Base-by-base conservation (phyloP, 1,140 invertebrate species). In the Megalonaias nervosa region DNA sequence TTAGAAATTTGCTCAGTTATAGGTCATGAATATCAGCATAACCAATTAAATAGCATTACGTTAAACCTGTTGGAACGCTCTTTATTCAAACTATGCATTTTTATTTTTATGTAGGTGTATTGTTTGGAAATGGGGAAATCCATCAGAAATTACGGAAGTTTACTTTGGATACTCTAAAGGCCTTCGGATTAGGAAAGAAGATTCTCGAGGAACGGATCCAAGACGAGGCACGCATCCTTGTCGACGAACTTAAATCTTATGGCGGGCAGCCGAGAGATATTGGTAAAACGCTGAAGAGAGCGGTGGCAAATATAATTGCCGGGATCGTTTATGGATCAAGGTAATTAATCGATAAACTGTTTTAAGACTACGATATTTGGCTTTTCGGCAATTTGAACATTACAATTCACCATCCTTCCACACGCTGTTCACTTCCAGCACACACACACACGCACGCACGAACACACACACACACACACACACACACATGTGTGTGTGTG, bases 91-190 rank as follows among this genome's bases (percentile, higher is more conserved):
- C n/a, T 13, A 9, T 58, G 23, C n/a, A n/a, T 61, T 5, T 59
- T 38, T 67, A 11, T 56, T 65, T n/a, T 16, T 26, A 59, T 60
- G 12, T 38, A 77, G 75, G 75, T 11, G 56, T 77, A 17, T 14
- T 77, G 1, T 66, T 66, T 31, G 19, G 56, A 23, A 77, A 77
- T 62, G 84, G 96, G 0, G 84, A 92, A 15, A 83, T 94, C 6
- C 97, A 96, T 96, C 92, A 91, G 65, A 94, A 94, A 80, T 94
- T 97, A 79, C 92, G 95, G 64, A 91, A 91, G 67, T 96, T 96
- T 90, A 93, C 94, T 3, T 87, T 96, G 64, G 93, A 93, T 74
- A 93, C 94, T 74, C 91, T 97, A 75, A 92, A 93, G 38, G 91
- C 93, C 21, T 91, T 95, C 14, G 96, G 96, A 19, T 95, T 95